phyloP scores from a whole-genome alignment of 2,888 invertebrate genomes.

The Atethmia centrago region DNA sequence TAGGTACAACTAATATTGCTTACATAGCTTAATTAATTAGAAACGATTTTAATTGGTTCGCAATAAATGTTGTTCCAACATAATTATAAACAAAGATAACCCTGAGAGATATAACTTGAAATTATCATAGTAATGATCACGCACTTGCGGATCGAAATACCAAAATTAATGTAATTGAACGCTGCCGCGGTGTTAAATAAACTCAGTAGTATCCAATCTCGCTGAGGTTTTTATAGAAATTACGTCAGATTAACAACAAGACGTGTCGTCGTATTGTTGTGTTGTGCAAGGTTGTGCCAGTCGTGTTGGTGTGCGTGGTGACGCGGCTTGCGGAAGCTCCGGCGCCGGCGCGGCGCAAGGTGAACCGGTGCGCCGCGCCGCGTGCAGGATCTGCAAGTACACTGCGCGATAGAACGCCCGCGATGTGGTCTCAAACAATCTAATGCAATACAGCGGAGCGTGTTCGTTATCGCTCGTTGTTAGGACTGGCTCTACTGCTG shows the following conservation, averaged over 20 bases:
- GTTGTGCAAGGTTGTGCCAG: neutral
- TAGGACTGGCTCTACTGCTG: neutral
- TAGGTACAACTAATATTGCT: neutral
- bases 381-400: neutral
- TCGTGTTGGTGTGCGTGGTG: neutral
- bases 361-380: slow-evolving; percentile 8
- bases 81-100: slow-evolving; percentile 52
- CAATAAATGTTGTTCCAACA: slow-evolving; percentile 38
- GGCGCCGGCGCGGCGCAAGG: slow-evolving; percentile 13
- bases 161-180: slow-evolving; percentile 19
- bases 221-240: slow-evolving; percentile 33
- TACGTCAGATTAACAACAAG: slow-evolving; percentile 30
- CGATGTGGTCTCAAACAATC: too few relatives aligned
- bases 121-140: slow-evolving; percentile 29
- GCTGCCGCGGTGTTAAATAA: neutral
- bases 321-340: neutral
- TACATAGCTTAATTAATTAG: slow-evolving; percentile 16
- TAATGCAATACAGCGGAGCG: neutral
- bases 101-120: slow-evolving; percentile 34
- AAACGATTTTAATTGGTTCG: slow-evolving; percentile 24
- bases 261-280: neutral
- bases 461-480: neutral
- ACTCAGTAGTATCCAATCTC: neutral
- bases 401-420: too few relatives aligned
- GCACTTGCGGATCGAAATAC: slow-evolving; percentile 13